Evolutionary conservation across 1,140 invertebrate species (phyloP).

Genomic region (Drosophila melanica): DNA sequence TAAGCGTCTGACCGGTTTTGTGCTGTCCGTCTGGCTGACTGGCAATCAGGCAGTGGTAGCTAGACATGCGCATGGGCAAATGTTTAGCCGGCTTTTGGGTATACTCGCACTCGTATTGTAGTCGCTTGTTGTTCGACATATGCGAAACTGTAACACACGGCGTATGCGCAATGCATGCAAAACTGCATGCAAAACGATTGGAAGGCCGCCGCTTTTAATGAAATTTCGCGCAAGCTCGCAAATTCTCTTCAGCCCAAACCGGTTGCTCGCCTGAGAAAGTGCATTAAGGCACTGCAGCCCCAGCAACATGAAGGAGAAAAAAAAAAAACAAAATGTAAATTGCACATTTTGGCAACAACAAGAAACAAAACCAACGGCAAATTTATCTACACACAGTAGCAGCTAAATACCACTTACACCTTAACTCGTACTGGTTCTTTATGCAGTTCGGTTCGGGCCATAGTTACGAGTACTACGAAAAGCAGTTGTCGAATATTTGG

Average conservation of each 20-base stretch:
- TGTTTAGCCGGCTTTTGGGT: constrained; percentile 33
- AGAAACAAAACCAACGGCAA: background rate
- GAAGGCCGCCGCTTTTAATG: constrained; percentile 57
- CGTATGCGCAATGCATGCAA: constrained; percentile 77
- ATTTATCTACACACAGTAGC: constrained; percentile 27
- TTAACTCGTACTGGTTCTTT: constrained; percentile 70
- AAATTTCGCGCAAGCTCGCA: constrained; percentile 60
- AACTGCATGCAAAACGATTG: constrained; percentile 64
- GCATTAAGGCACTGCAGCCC: constrained; percentile 59
- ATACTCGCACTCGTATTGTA: constrained; percentile 5
- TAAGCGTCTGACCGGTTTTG: constrained; percentile 45
- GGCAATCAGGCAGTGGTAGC: constrained; percentile 23
- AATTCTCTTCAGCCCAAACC: constrained; percentile 33
- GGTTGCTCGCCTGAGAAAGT: constrained; percentile 70
- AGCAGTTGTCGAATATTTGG: constrained; percentile 66
- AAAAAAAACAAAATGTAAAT: no score
- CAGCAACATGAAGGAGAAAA: constrained; percentile 40
- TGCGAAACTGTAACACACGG: constrained; percentile 56
- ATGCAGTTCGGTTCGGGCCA: constrained; percentile 54
- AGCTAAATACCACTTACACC: constrained; percentile 39
- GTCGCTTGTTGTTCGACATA: constrained; percentile 22
- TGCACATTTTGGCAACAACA: constrained; percentile 51
- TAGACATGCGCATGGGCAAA: constrained; percentile 31
- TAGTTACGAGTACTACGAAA: constrained; percentile 42
- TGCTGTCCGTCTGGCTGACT: constrained; percentile 3